These are phyloP conservation scores for Blastobasis lacticolella DNA, from an alignment of 2,888 invertebrate genomes.

Conservation along the genomic window DNA sequence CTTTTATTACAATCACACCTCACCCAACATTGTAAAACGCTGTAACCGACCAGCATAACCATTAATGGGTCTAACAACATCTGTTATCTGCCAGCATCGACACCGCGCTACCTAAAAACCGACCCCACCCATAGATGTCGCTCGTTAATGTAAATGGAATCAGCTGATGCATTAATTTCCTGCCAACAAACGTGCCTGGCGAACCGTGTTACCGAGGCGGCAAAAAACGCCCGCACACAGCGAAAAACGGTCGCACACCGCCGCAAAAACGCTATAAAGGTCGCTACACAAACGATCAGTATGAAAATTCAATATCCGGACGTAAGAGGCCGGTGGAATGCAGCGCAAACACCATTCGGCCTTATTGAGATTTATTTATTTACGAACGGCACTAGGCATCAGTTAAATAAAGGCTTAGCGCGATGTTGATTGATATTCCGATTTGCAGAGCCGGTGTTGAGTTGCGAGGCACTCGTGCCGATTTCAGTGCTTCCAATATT, in stretches of 20 bases:
- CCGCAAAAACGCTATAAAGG: slow-evolving; percentile 45
- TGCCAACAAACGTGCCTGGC: slow-evolving; percentile 48
- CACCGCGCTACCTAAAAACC: background rate
- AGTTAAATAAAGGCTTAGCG: background rate
- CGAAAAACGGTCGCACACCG: too few species aligned
- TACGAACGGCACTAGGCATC: background rate
- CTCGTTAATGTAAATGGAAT: slow-evolving; percentile 45
- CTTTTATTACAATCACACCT: too few species aligned
- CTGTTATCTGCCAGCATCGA: too few species aligned
- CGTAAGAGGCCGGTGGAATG: slow-evolving; percentile 36
- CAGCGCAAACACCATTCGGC: slow-evolving; percentile 41
- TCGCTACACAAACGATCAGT: slow-evolving; percentile 41
- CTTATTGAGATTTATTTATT: slow-evolving; percentile 31
- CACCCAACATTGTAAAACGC: too few species aligned
- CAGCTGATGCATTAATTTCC: slow-evolving; percentile 64
- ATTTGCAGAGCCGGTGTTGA: too few species aligned
- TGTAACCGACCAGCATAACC: too few species aligned
- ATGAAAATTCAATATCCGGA: slow-evolving; percentile 71
- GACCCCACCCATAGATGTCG: slow-evolving; percentile 5
- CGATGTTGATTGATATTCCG: too few species aligned
- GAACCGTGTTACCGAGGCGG: slow-evolving; percentile 40
- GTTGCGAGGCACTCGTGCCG: too few species aligned
- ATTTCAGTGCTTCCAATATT: too few species aligned
- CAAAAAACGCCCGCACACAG: too few species aligned
- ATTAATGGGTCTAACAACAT: too few species aligned